Conservation (phyloP, 2,797 vertebrate species). For the Anabas testudineus region DNA sequence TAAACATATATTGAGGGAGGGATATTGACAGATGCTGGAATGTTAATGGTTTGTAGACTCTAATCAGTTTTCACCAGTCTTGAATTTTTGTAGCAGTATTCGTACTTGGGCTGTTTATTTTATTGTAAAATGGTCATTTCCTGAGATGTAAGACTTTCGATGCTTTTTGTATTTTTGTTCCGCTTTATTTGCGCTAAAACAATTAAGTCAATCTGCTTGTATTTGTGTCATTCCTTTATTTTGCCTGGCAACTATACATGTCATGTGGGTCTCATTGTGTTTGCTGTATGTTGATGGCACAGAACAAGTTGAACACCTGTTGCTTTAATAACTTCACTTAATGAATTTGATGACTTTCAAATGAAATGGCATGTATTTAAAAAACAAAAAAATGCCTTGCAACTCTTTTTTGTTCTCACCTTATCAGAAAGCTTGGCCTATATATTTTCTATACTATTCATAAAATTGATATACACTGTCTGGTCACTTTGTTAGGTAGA, state of each 20-base stretch:
- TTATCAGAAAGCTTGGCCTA: neutral
- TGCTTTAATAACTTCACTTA: neutral
- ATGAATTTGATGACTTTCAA: slow-evolving; percentile 1
- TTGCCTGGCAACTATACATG: neutral
- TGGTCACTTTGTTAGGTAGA: too few relatives aligned
- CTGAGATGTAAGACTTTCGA: slow-evolving; percentile 41
- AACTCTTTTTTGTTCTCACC: neutral
- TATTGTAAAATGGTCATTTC: slow-evolving; percentile 49
- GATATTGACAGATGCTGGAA: slow-evolving; percentile 25
- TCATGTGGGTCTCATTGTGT: neutral
- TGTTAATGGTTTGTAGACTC: slow-evolving; percentile 13
- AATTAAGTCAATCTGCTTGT: slow-evolving; percentile 40
- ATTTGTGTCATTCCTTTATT: slow-evolving; percentile 32
- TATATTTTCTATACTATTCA: neutral
- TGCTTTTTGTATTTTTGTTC: slow-evolving; percentile 47
- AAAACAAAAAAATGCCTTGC: too few relatives aligned
- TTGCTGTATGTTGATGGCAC: neutral
- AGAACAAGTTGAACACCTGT: neutral
- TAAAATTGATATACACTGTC: neutral
- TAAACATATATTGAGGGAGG: slow-evolving; percentile 21
- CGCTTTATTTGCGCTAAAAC: slow-evolving; percentile 42
- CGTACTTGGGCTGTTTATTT: slow-evolving; percentile 40
- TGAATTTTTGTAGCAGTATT: slow-evolving; percentile 45
- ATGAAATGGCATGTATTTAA: neutral
- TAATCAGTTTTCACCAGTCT: slow-evolving; percentile 10